Evolutionary conservation across 2,888 invertebrate genomes (phyloP), one percentile per base, ranked within the genome.

Genomic region (Lithophane semibrunnea): DNA sequence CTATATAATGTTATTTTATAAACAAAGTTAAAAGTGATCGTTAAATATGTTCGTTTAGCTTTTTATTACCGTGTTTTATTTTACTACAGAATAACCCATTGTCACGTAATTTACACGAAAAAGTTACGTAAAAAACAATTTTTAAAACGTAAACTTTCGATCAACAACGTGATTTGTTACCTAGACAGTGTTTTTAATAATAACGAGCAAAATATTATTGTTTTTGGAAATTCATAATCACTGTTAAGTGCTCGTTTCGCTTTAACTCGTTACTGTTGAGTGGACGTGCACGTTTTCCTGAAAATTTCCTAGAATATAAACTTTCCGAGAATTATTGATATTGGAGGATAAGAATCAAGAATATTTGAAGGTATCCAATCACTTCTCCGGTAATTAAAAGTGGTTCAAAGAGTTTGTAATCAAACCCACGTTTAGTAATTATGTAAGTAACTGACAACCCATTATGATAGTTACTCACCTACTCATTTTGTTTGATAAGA

Each of bases 401-500:
- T 72, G 58, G 60, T 72, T 63, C 52, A 58, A 70, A 77, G 58
- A 58, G 68, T 81, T 37, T 8, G 61, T 74, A 66, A 81, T 74
- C 65, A 63, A 54, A 54, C 54, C 52, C 73, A 73, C 71, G 70
- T 85, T 75, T 49, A 54, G 21, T 77, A 58, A 64, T 73, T 56
- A 76, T 56, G 68, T 85, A 71, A 75, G 73, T 68, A 68, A 79
- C 67, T 58, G 78, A 64, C 78, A 69, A 24, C 60, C 72, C 77
- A 78, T 83, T 85, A 78, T 47, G 64, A 64, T 60, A 70, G 66
- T 80, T 77, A 73, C 69, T 79, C 75, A 75, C 47, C 52, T 49
- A 77, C 78, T 80, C 65, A 75, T 79, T 80, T 73, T 58, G 72
- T 79, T 69, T 68, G 87, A 86, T 87, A 87, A 87, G 73, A 65